These are phyloP conservation scores for Castor canadensis DNA, from an alignment of 2,113 vertebrate species.

Conservation along the genomic window DNA sequence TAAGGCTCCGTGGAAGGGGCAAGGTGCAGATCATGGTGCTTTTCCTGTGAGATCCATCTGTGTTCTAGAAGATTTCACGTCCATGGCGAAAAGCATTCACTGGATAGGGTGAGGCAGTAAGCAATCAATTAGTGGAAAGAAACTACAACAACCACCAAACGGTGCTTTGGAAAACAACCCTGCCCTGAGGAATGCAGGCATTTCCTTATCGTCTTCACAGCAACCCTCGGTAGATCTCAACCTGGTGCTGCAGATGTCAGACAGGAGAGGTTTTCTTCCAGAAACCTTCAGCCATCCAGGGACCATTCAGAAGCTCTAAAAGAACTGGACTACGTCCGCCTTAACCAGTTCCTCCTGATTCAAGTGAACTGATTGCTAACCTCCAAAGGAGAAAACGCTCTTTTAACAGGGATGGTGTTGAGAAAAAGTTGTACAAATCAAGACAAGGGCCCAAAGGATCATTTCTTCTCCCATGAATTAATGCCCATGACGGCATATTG, in stretches of 20 bases:
- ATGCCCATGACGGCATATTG: not conserved
- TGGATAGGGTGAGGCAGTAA: not conserved
- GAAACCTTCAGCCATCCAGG: not conserved
- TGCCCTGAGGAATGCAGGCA: not conserved
- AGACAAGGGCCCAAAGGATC: not conserved
- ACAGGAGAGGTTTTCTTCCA: not conserved
- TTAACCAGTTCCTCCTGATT: not conserved
- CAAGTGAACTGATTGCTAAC: not conserved
- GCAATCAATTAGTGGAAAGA: not conserved
- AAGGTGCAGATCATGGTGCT: not conserved
- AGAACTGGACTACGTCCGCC: not conserved
- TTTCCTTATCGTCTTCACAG: not conserved
- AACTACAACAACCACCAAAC: not conserved
- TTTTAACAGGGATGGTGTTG: not conserved
- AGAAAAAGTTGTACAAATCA: not conserved
- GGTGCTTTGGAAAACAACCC: not conserved
- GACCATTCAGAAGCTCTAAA: not conserved
- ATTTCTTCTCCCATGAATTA: not conserved
- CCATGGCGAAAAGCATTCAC: not conserved
- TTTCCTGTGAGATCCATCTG: not conserved
- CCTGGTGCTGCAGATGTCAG: not conserved
- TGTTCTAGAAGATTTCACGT: conserved; percentile 22
- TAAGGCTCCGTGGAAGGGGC: not conserved
- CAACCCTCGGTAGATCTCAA: not conserved
- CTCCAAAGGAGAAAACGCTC: not conserved